Evolutionary conservation across 2,797 vertebrate species (phyloP).

Genomic region (Falco cherrug): DNA sequence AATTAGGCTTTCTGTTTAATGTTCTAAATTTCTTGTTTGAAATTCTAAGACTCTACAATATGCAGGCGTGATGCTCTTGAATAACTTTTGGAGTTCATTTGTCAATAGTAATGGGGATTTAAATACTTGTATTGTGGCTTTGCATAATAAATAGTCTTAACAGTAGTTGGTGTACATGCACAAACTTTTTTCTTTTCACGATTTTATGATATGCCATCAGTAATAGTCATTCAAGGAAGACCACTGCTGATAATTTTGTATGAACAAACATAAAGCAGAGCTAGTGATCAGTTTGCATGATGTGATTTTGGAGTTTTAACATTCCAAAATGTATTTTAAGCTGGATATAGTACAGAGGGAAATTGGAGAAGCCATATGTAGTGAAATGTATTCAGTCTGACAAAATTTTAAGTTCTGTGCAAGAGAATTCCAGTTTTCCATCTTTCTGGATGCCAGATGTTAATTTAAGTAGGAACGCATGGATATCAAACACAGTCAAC

Average conservation of each 20-base stretch:
- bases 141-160: neutral
- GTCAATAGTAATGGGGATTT: neutral
- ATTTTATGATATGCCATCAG: neutral
- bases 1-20: neutral
- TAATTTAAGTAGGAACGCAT: neutral
- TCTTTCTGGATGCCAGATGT: neutral
- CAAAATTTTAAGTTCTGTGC: neutral
- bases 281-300: neutral
- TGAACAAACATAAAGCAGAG: neutral
- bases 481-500: neutral
- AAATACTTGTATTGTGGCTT: neutral
- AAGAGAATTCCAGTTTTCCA: neutral
- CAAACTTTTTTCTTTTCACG: neutral
- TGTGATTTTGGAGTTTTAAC: neutral
- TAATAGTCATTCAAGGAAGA: neutral
- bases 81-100: neutral
- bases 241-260: neutral
- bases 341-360: neutral
- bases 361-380: neutral
- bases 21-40: neutral
- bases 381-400: neutral
- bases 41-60: neutral
- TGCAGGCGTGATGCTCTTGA: neutral
- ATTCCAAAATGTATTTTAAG: neutral
- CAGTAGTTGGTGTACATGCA: accelerated